Evolutionary conservation across 2,113 vertebrate species (phyloP).

Genomic region (Pyxicephalus adspersus): DNA sequence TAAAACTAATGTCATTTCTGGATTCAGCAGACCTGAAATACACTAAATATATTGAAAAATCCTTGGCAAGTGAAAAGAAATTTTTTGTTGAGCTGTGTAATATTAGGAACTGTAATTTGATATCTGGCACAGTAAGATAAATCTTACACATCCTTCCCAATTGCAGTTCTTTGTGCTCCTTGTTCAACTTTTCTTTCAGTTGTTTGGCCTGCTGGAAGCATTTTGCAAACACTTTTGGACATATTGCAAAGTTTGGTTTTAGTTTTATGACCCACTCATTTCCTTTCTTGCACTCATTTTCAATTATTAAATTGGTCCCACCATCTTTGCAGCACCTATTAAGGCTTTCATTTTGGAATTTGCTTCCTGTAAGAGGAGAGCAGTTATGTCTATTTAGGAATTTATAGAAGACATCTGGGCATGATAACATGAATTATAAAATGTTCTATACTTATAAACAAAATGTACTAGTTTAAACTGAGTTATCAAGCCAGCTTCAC

Average conservation of each 20-base stretch:
- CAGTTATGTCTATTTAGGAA: neutral
- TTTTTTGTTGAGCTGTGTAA: too few relatives aligned
- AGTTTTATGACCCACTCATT: constrained; percentile 10
- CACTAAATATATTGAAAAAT: too few relatives aligned
- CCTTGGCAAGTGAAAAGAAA: too few relatives aligned
- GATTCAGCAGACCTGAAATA: too few relatives aligned
- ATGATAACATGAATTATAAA: too few relatives aligned
- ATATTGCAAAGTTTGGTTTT: fast-evolving
- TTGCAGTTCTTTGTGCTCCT: neutral
- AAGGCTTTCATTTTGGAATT: fast-evolving
- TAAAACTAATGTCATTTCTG: too few relatives aligned
- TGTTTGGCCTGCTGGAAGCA: constrained; percentile 74
- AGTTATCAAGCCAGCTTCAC: too few relatives aligned
- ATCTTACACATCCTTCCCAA: constrained; percentile 79
- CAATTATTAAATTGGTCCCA: constrained; percentile 59
- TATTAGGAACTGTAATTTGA: too few relatives aligned
- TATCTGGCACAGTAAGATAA: too few relatives aligned
- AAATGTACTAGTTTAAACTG: too few relatives aligned
- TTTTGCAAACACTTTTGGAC: constrained; percentile 62
- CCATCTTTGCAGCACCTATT: constrained; percentile 73
- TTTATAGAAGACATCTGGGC: too few relatives aligned
- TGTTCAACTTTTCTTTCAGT: constrained; percentile 12
- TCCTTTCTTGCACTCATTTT: constrained; percentile 67
- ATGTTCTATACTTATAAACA: too few relatives aligned
- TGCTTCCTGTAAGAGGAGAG: constrained; percentile 66